These are phyloP conservation scores for Plebejus anna DNA, from an alignment of 2,888 invertebrate species.

Conservation along the genomic window DNA sequence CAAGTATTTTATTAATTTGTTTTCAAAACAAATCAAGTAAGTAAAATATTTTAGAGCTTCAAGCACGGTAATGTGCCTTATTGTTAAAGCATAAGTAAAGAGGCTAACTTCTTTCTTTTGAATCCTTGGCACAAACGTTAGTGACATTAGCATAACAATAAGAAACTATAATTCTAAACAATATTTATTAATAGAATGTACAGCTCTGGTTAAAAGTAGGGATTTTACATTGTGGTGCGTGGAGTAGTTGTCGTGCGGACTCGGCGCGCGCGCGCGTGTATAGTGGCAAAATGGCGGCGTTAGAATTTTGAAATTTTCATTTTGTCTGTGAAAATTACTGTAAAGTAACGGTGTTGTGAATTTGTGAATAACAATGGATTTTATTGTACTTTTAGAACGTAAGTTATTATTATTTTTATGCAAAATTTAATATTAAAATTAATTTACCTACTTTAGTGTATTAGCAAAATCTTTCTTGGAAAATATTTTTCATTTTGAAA, in stretches of 20 bases:
- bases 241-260: conserved; percentile 45
- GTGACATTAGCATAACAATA: conserved; percentile 23
- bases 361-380: conserved; percentile 6
- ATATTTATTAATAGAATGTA: conserved; percentile 62
- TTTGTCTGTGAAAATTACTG: conserved; percentile 33
- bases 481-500: neutral
- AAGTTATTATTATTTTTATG: neutral
- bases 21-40: neutral
- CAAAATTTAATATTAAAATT: neutral
- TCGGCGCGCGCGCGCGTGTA: conserved; percentile 60
- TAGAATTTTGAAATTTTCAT: conserved; percentile 43
- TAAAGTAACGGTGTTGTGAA: conserved; percentile 22
- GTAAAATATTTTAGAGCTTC: neutral
- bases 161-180: conserved; percentile 35
- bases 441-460: neutral
- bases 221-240: conserved; percentile 41
- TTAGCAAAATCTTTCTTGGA: neutral
- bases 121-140: conserved; percentile 17
- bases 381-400: neutral
- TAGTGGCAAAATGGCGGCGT: conserved; percentile 37
- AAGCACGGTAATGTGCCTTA: neutral
- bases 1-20: neutral
- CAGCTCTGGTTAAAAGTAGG: conserved; percentile 41
- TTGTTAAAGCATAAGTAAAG: conserved; percentile 2
- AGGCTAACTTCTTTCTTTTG: conserved; percentile 9